Evolutionary conservation across 2,888 invertebrate species (phyloP), one percentile per base, ranked within the genome.

Genomic region (Mystacides longicornis): DNA sequence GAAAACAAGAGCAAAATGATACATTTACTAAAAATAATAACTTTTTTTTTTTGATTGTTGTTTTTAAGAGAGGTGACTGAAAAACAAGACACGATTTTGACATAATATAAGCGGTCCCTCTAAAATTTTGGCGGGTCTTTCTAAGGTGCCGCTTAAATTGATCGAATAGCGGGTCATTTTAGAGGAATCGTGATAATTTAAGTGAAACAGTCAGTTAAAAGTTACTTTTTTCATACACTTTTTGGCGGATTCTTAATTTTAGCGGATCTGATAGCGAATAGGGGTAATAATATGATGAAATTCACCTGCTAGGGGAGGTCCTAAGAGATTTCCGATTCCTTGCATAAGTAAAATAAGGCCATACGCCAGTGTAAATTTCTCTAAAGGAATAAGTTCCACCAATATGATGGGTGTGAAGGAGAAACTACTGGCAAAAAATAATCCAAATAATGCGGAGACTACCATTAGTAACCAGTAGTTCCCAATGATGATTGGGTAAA

Each of bases 321-420:
- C 97, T 59, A 90, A 78, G 49, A 96, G 78, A 75, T 93, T 93
- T 3, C 94, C 95, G 59, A 96, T 83, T 14, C 97, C 97, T 71
- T 96, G 93, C 58, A 92, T 89, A 54, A 96, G 74, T 64, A 94
- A 75, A 63, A 90, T 85, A 64, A 97, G 72, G 18, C 96, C 96
- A 70, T 95, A 97, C 14, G 94, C 94, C 60, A 87, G 86, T 3
- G 95, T 93, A 68, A 97, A 94, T 63, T 90, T 84, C 67, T 94
- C 93, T 67, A 96, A 72, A 3, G 93, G 91, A 31, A 95, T 88
- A 64, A 95, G 74, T 66, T 91, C 87, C 46, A 93, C 92, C 62
- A 95, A 74, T 64, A 97, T 85, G 65, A 92, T 89, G 0, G 93
- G 92, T 0, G 93, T 93, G 63, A 95, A 87, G 1, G 93, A 88